Conservation (phyloP, 2,113 vertebrate species). For the Amia ocellicauda region DNA sequence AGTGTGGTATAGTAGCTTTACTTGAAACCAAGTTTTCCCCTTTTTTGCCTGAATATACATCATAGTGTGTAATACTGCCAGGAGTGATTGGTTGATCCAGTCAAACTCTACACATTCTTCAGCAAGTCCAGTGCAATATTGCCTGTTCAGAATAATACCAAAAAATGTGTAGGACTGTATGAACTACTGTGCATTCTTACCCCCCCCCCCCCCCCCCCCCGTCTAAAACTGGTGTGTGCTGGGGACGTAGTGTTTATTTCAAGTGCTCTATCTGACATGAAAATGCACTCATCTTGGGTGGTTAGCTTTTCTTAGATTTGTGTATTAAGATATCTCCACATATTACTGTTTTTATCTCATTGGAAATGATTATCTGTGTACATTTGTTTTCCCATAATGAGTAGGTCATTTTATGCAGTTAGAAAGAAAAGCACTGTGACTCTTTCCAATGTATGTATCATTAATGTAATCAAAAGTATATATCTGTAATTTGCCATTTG, state of each 20-base stretch:
- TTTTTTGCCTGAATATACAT: no score
- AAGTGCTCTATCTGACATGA: background rate
- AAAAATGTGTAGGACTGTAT: slow-evolving; percentile 21
- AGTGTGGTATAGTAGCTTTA: no score
- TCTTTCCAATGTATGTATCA: slow-evolving; percentile 6
- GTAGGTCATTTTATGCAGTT: background rate
- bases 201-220: no score
- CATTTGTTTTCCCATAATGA: no score
- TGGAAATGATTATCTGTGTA: no score
- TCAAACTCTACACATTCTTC: background rate
- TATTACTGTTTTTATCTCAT: no score
- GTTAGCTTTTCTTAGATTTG: no score
- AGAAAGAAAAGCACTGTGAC: slow-evolving; percentile 23
- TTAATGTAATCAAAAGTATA: slow-evolving; percentile 18
- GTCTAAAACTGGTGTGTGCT: background rate
- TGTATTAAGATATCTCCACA: no score
- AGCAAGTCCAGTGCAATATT: slow-evolving; percentile 47
- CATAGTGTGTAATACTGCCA: no score
- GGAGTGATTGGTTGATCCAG: no score
- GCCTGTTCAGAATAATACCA: slow-evolving; percentile 35
- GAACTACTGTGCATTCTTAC: background rate
- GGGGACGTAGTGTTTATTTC: slow-evolving; percentile 4
- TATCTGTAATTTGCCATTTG: slow-evolving; percentile 7
- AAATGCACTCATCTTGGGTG: background rate
- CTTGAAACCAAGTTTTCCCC: background rate